These are phyloP conservation scores for Diadegma fenestrale DNA, from an alignment of 2,888 invertebrate species.

Conservation along the genomic window DNA sequence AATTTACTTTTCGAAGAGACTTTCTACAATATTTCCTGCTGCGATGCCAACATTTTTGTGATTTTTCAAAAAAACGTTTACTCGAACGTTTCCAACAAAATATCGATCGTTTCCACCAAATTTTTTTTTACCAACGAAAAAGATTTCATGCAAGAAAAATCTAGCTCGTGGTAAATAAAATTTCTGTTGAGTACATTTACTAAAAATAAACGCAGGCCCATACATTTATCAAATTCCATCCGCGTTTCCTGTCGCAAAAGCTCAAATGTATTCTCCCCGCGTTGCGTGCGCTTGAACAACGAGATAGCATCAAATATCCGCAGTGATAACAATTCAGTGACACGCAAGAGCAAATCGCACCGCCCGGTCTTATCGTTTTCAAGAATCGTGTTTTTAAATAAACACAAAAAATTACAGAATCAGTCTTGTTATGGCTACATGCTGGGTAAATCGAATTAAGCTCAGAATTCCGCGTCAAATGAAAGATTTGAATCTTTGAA, in stretches of 20 bases:
- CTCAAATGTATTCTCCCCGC: slow-evolving; percentile 8
- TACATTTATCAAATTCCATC: slow-evolving; percentile 21
- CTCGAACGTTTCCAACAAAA: too few relatives aligned
- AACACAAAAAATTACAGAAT: background rate
- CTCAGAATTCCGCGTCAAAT: background rate
- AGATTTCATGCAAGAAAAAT: background rate
- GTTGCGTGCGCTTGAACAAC: background rate
- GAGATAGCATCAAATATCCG: slow-evolving; percentile 24
- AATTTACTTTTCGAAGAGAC: too few relatives aligned
- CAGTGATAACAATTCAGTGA: background rate
- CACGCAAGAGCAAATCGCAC: background rate
- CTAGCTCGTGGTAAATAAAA: slow-evolving; percentile 16
- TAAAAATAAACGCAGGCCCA: slow-evolving; percentile 9
- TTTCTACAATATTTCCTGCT: too few relatives aligned
- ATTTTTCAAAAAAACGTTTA: too few relatives aligned
- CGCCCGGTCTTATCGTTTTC: background rate
- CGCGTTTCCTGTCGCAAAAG: background rate
- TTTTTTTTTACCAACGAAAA: too few relatives aligned
- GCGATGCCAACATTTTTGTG: too few relatives aligned
- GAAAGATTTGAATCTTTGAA: background rate
- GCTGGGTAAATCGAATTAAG: background rate
- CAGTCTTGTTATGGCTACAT: background rate
- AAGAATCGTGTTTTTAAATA: background rate
- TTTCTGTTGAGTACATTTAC: slow-evolving; percentile 25
- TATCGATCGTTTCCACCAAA: too few relatives aligned